Evolutionary conservation across 1,140 invertebrate species (phyloP).

Genomic region (Potamilus streckersoni): DNA sequence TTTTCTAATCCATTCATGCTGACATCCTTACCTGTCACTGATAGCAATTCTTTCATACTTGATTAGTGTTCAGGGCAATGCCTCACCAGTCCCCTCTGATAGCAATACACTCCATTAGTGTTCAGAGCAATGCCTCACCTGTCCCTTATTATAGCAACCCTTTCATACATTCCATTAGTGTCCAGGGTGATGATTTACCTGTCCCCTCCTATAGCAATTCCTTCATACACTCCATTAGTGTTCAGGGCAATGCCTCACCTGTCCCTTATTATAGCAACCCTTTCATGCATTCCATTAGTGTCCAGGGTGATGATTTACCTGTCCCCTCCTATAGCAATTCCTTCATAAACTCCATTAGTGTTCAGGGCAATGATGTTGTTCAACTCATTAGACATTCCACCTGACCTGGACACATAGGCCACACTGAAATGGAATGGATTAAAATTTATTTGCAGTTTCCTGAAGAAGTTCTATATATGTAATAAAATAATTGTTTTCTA

Average conservation of each 20-base stretch:
- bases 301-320: slow-evolving; percentile 94
- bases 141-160: slow-evolving; percentile 99
- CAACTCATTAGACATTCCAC: slow-evolving; percentile 99
- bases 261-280: slow-evolving; percentile 90
- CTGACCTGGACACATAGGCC: slow-evolving; percentile 76
- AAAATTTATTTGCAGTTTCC: no score
- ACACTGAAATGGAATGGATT: slow-evolving; percentile 16
- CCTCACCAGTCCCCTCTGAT: slow-evolving; percentile 76
- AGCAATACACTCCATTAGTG: slow-evolving; percentile 95
- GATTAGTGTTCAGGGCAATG: background rate
- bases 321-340: slow-evolving; percentile 99
- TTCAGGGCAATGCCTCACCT: background rate
- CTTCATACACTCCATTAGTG: no score
- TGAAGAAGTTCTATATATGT: no score
- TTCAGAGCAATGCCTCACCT: slow-evolving; percentile 94
- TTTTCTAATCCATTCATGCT: no score
- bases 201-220: no score
- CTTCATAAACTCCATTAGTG: slow-evolving; percentile 97
- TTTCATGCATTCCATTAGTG: slow-evolving; percentile 97
- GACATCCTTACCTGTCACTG: no score
- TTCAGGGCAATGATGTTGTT: slow-evolving; percentile 99
- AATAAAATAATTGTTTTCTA: no score
- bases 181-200: no score
- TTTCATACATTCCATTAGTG: slow-evolving; percentile 70
- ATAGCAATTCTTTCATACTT: no score